Evolutionary conservation across 1,140 invertebrate genomes (phyloP).

Genomic region (Pteromalus puparum): DNA sequence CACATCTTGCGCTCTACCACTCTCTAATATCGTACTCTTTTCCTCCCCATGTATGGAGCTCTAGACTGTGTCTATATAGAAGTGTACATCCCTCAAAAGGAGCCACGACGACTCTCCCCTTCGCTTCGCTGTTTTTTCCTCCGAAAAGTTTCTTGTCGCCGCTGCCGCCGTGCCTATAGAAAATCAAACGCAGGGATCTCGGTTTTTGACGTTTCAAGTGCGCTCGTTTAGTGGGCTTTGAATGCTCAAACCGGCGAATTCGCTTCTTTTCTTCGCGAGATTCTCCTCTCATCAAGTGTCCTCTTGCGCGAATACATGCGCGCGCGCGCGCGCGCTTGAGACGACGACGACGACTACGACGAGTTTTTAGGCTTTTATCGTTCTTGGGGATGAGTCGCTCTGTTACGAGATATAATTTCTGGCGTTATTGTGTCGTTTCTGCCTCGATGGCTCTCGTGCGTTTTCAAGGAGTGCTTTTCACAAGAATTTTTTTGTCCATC

Average conservation of each 20-base stretch:
- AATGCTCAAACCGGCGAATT: slow-evolving; percentile 1
- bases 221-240: slow-evolving; percentile 13
- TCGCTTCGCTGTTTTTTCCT: background rate
- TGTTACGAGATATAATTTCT: no score
- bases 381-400: no score
- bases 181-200: background rate
- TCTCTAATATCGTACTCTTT: background rate
- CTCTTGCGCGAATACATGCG: background rate
- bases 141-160: background rate
- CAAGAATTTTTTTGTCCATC: no score
- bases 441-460: no score
- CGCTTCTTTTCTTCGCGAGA: slow-evolving; percentile 17
- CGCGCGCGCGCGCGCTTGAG: background rate
- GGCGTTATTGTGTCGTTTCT: no score
- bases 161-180: background rate
- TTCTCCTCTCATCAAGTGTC: slow-evolving; percentile 3
- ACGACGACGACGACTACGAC: background rate
- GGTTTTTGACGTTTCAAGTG: slow-evolving; percentile 26
- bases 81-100: background rate
- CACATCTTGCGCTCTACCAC: background rate
- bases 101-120: background rate
- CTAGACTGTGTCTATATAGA: no score
- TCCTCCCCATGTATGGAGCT: no score
- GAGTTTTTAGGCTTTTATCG: no score
- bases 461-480: no score